A percentile compares a stretch with the other conserved stretches of the same genome.
Conservation (phyloP, 1,140 invertebrate genomes). For the Drosophila teissieri region DNA sequence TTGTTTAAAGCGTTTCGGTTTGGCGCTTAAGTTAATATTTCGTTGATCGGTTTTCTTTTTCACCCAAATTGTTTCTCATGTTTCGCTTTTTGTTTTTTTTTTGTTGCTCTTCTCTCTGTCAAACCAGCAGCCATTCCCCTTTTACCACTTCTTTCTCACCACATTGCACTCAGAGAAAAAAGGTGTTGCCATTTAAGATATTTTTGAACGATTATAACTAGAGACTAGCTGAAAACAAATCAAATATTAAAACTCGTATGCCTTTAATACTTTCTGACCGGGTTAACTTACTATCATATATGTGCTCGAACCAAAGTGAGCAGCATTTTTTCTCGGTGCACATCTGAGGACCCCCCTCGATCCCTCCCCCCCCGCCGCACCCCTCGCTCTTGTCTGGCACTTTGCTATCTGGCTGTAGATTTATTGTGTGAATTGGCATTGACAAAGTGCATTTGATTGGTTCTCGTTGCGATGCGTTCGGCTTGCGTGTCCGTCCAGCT, state of each 20-base stretch:
- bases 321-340: constrained; percentile 1
- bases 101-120: constrained; percentile 61
- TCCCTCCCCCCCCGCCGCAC: neutral
- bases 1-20: neutral
- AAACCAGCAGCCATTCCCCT: constrained; percentile 21
- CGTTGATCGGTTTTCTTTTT: constrained; percentile 13
- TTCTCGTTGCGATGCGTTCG: constrained; percentile 53
- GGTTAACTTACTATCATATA: neutral
- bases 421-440: constrained; percentile 82
- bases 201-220: too few species aligned
- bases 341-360: constrained; percentile 1
- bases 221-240: too few species aligned
- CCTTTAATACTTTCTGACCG: too few species aligned
- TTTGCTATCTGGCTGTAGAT: constrained; percentile 76
- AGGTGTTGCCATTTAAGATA: neutral
- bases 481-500: constrained; percentile 29
- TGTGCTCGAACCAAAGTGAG: neutral
- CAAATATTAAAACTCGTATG: too few species aligned
- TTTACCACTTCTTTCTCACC: neutral
- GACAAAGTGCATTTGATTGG: constrained; percentile 79
- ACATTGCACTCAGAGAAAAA: constrained; percentile 4
- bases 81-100: constrained; percentile 1
- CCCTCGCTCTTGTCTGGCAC: constrained; percentile 34
- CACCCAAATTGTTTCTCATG: constrained; percentile 25
- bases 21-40: constrained; percentile 16